Evolutionary conservation across 2,888 invertebrate species (phyloP).

Genomic region (Sphecodes monilicornis): DNA sequence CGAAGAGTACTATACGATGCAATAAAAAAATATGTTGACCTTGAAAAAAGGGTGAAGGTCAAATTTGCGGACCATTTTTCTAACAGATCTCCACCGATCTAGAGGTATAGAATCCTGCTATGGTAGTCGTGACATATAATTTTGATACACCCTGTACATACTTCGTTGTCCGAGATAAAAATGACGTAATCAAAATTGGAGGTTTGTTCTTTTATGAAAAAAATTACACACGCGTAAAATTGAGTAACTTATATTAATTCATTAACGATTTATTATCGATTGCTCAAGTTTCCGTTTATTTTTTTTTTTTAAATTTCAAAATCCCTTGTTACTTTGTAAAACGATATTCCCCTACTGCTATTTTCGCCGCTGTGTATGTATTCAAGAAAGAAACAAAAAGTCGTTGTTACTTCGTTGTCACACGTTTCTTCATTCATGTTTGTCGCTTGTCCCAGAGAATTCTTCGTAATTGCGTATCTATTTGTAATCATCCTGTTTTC

Average conservation of each 20-base stretch:
- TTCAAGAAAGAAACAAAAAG: not conserved
- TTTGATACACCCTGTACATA: too few species aligned
- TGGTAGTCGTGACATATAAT: too few species aligned
- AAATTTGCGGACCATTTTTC: too few species aligned
- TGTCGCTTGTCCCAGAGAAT: constrained; percentile 23
- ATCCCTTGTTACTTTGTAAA: not conserved
- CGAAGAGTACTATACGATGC: too few species aligned
- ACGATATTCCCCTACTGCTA: not conserved
- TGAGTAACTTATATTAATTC: not conserved
- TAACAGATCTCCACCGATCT: too few species aligned
- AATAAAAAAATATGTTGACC: too few species aligned
- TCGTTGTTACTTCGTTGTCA: constrained; percentile 35
- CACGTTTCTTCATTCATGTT: constrained; percentile 28
- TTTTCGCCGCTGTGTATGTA: not conserved
- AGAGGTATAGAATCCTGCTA: too few species aligned
- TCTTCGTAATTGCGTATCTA: constrained; percentile 55
- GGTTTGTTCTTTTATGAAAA: not conserved
- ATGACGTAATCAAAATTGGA: not conserved
- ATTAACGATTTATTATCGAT: not conserved
- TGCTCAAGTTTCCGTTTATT: not conserved
- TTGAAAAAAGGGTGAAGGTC: too few species aligned
- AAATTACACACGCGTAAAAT: not conserved
- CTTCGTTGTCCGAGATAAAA: not conserved
- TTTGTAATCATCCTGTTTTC: constrained; percentile 68
- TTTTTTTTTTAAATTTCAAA: not conserved